Evolutionary conservation across 2,113 vertebrate genomes (phyloP).

Genomic region (Xiphophorus couchianus): DNA sequence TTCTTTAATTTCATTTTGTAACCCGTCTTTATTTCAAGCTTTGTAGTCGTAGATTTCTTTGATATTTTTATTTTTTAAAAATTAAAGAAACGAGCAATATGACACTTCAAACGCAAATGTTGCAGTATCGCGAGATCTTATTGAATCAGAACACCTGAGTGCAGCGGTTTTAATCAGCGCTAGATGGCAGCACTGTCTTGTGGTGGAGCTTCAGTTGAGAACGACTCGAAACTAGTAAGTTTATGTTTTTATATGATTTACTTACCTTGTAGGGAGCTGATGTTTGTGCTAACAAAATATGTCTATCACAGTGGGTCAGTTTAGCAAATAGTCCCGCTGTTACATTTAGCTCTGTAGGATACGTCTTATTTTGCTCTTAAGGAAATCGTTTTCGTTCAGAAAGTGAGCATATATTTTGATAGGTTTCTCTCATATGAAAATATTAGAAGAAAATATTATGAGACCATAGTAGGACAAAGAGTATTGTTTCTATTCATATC

Average conservation of each 20-base stretch:
- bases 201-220: not conserved
- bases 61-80: too few species aligned
- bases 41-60: too few species aligned
- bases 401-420: too few species aligned
- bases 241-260: not conserved
- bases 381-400: too few species aligned
- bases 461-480: too few species aligned
- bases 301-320: not conserved
- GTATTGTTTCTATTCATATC: too few species aligned
- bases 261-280: not conserved
- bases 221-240: not conserved
- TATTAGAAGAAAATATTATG: too few species aligned
- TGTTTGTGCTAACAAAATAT: not conserved
- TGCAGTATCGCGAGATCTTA: not conserved
- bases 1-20: not conserved
- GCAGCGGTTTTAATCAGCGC: not conserved
- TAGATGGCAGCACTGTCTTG: slow-evolving; percentile 54
- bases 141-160: not conserved
- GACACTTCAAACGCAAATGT: not conserved
- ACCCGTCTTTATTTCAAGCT: too few species aligned
- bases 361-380: too few species aligned
- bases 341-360: too few species aligned
- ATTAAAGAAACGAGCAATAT: too few species aligned
- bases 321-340: not conserved
- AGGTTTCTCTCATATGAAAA: too few species aligned